Base-by-base conservation (phyloP, 2,888 invertebrate genomes). In the Chouioia cunea region DNA sequence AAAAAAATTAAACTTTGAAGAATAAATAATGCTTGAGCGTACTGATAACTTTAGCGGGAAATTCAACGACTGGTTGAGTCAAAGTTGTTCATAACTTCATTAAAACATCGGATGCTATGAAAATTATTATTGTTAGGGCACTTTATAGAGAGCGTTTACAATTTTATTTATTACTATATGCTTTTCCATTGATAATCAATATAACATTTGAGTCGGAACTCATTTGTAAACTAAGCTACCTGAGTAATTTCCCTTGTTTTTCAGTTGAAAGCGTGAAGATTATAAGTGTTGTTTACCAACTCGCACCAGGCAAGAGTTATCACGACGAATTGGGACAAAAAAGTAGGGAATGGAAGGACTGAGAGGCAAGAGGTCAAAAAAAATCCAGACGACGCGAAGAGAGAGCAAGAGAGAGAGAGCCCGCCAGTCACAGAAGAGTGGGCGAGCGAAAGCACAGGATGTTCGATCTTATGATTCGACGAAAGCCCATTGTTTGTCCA, bases 401-500 rank as follows among this genome's bases (percentile, higher is more conserved):
- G 57, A 57, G 36, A 54, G 27, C 27, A 12, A 56, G 43, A 58
- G 16, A 16, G 46, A 46, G 16, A 43, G 18, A 54, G 54, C 27
- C 27, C 27, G 22, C 54, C 15, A 23, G 60, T 22, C 14, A 48
- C 12, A 15, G 36, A 43, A 23, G 44, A 10, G 60, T 16, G 18
- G 27, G 12, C 16, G 57, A 44, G 20, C 57, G 57, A 20, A 18
- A 23, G 48, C 63, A 44, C 63, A 10, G 22, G 27, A 54, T 22
- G 53, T 75, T 75, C 74, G 73, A 74, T 73, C 72, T 68, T 73
- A 62, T 66, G 68, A 76, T 65, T 75, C 67, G 62, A 54, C 62
- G 63, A 63, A 53, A 52, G 59, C n/a, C 36, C 36, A 36, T 36
- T 36, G 36, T 36, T 36, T 54, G 54, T 62, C 48, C 27, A 50